phyloP scores from a whole-genome alignment of 1,140 invertebrate genomes.

The Caenorhabditis latens region DNA sequence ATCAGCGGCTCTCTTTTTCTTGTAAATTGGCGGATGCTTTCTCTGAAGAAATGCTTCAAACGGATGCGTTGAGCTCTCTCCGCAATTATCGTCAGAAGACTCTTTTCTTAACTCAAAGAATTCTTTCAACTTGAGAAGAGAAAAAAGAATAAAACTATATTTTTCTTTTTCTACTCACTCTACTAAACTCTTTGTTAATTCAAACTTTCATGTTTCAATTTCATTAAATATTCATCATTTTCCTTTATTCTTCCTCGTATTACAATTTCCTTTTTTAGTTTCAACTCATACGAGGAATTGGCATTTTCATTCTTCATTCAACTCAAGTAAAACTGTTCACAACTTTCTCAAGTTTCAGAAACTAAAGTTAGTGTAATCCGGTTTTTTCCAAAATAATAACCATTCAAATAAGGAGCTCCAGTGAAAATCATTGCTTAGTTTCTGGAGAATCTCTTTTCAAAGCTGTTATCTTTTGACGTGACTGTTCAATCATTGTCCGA shows the following conservation, averaged over 20 bases:
- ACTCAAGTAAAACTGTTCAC: too few relatives aligned
- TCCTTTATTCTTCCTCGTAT: neutral
- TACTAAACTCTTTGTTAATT: neutral
- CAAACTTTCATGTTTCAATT: neutral
- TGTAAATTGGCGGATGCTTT: slow-evolving; percentile 47
- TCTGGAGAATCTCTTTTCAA: too few relatives aligned
- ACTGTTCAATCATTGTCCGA: too few relatives aligned
- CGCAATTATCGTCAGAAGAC: slow-evolving; percentile 44
- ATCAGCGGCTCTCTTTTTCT: slow-evolving; percentile 30
- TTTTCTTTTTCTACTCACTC: neutral
- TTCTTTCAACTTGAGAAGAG: neutral
- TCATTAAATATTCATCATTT: slow-evolving; percentile 1
- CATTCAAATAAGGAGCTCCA: too few relatives aligned
- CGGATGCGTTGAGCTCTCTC: slow-evolving; percentile 36
- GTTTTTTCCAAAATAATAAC: too few relatives aligned
- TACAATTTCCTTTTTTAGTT: neutral
- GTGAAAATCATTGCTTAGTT: too few relatives aligned
- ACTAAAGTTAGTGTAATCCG: too few relatives aligned
- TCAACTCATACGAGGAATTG: neutral
- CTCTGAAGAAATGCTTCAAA: neutral
- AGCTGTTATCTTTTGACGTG: too few relatives aligned
- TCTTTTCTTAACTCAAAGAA: neutral
- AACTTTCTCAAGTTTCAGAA: too few relatives aligned
- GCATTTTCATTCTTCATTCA: too few relatives aligned
- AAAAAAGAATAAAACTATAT: neutral